Evolutionary conservation across 2,888 invertebrate species (phyloP).

Genomic region (Scaptodrosophila latifasciaeformis): DNA sequence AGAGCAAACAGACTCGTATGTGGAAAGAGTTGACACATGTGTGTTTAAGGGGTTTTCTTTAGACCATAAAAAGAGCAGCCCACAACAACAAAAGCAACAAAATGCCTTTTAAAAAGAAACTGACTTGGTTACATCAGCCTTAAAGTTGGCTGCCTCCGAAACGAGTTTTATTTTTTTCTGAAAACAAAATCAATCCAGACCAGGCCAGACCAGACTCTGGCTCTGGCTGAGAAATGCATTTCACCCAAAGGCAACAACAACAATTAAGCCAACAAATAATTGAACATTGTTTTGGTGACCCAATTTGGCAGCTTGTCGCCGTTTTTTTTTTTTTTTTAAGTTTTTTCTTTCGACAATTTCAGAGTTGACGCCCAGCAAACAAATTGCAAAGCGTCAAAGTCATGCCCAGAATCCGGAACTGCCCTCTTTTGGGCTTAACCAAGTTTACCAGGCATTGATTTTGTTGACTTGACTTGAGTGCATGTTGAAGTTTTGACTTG

Average conservation of each 20-base stretch:
- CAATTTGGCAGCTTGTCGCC: constrained; percentile 39
- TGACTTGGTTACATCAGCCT: constrained; percentile 40
- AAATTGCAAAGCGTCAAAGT: neutral
- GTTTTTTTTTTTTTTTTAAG: neutral
- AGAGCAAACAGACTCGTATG: neutral
- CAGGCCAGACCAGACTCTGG: neutral
- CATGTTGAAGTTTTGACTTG: too few relatives aligned
- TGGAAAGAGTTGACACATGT: constrained; percentile 38
- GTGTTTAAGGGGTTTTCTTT: constrained; percentile 48
- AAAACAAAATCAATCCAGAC: neutral
- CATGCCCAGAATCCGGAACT: too few relatives aligned
- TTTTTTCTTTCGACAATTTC: neutral
- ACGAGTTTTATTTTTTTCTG: constrained; percentile 5
- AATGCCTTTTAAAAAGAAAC: constrained; percentile 24
- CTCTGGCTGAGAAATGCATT: constrained; percentile 1
- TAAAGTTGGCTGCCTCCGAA: constrained; percentile 14
- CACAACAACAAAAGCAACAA: constrained; percentile 5
- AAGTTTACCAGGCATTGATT: too few relatives aligned
- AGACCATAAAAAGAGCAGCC: constrained; percentile 22
- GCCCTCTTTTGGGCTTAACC: too few relatives aligned
- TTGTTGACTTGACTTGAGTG: too few relatives aligned
- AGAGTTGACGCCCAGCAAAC: neutral
- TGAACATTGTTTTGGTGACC: constrained; percentile 59
- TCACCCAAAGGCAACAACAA: constrained; percentile 17
- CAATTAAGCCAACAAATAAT: constrained; percentile 38